Base-by-base conservation (phyloP, 1,140 invertebrate species). In the Patella vulgata region DNA sequence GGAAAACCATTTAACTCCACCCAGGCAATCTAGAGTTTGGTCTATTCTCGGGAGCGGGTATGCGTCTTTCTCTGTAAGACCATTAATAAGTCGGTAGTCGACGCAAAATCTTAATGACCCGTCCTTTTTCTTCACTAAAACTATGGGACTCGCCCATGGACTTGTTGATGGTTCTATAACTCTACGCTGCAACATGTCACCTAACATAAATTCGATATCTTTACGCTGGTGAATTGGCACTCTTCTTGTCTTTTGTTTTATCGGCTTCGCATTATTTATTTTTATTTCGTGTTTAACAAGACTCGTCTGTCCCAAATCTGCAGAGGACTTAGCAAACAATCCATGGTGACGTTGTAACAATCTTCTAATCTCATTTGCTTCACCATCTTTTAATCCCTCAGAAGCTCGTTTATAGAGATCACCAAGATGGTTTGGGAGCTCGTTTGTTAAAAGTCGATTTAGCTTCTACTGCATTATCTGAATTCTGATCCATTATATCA, bases 61-160 rank as follows among this genome's bases (percentile, higher is more conserved):
- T n/a, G n/a, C n/a, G n/a, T n/a, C n/a, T n/a, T n/a, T n/a, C n/a
- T n/a, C 68, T 0, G 81, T 87, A 0, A 70, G 71, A 52, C 3
- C 8, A 70, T 88, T 88, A 9, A 88, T 36, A 25, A 52, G 40
- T 39, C 85, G 40, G 68, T 79, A 88, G 73, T 88, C 85, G 0
- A 87, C 63, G 63, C 80, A 86, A 59, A 87, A 62, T 59, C 83
- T 68, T 25, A 76, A 36, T 52, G 77, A 51, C 44, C 85, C 80
- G 77, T 87, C 73, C 31, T 86, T 85, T 57, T 89, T 90, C 42
- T 89, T 89, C 11, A 70, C 65, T 30, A 75, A 43, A 31, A 73
- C 61, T 11, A 70, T 47, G 9, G 71, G 71, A 6, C 73, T 71
- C 21, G 68, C 62, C 73, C 70, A 82, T 1, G 68, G 72, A 46